A percentile compares a stretch with the other conserved stretches of the same genome.
Evolutionary conservation across 2,113 vertebrate genomes (phyloP).

Genomic region (Pedionomus torquatus): DNA sequence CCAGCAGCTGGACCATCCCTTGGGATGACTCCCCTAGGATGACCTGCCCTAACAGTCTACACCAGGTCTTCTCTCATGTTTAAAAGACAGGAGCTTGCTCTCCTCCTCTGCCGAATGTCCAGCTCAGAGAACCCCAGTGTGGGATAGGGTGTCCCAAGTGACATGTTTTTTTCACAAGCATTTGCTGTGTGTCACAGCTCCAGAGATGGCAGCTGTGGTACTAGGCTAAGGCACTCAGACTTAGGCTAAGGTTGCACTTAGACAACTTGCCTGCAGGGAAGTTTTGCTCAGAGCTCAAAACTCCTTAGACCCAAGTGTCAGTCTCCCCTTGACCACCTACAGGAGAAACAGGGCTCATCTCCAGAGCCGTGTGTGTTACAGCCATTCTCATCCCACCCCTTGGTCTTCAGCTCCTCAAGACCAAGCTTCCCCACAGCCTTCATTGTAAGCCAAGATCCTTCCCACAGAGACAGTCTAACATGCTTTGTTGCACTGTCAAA

Average conservation of each 20-base stretch:
- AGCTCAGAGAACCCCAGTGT: not conserved
- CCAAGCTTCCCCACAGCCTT: not conserved
- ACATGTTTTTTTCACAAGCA: not conserved
- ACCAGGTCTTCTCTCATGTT: not conserved
- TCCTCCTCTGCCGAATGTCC: not conserved
- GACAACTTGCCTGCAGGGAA: not conserved
- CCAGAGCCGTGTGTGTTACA: not conserved
- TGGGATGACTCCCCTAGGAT: not conserved
- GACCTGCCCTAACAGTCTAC: not conserved
- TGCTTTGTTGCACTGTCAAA: not conserved
- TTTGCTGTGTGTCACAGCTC: not conserved
- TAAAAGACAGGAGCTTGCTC: not conserved
- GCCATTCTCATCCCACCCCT: not conserved
- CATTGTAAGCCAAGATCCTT: not conserved
- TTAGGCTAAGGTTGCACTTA: too few species aligned
- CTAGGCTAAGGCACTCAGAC: not conserved
- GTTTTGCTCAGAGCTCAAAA: not conserved
- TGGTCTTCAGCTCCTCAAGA: not conserved
- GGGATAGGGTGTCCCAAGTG: not conserved
- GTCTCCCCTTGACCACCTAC: not conserved
- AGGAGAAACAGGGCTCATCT: not conserved
- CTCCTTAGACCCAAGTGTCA: not conserved
- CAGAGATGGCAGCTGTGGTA: not conserved
- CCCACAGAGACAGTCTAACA: not conserved
- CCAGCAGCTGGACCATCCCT: not conserved